Conservation (phyloP, 2,113 vertebrate species). For the Sturnira hondurensis region DNA sequence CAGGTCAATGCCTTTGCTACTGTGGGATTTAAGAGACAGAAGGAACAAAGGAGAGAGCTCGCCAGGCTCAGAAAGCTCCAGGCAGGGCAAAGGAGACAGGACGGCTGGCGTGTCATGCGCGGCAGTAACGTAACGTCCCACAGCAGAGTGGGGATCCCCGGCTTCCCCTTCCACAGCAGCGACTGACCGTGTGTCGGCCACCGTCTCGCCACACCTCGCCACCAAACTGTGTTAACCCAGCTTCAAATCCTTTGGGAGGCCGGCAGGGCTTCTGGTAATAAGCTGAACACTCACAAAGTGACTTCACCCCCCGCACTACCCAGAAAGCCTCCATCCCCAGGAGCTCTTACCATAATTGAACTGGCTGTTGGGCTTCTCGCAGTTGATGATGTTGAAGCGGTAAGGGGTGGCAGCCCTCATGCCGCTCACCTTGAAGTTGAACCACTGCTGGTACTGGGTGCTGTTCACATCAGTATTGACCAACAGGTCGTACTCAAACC, state of each 20-base stretch:
- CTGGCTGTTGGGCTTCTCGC: conserved; percentile 95
- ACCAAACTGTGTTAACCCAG: neutral
- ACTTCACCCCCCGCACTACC: neutral
- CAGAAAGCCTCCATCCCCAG: neutral
- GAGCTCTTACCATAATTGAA: conserved; percentile 92
- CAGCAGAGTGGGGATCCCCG: neutral
- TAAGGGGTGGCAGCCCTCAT: conserved; percentile 85
- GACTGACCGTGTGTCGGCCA: no score
- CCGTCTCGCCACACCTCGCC: neutral
- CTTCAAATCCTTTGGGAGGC: neutral
- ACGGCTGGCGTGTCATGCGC: rapidly evolving
- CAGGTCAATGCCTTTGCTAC: neutral
- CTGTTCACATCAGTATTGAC: conserved; percentile 90
- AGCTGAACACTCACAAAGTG: neutral
- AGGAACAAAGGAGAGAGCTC: neutral
- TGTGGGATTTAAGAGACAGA: neutral
- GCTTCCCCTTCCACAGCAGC: rapidly evolving
- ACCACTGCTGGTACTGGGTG: conserved; percentile 91
- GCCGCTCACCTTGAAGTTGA: conserved; percentile 91
- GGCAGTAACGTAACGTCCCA: no score
- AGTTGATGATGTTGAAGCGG: conserved; percentile 95
- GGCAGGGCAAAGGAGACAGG: neutral
- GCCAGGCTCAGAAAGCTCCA: neutral
- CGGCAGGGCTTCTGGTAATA: neutral
- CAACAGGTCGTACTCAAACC: conserved; percentile 93